Conservation (phyloP, 1,140 invertebrate species). For the Drosophila obscura region DNA sequence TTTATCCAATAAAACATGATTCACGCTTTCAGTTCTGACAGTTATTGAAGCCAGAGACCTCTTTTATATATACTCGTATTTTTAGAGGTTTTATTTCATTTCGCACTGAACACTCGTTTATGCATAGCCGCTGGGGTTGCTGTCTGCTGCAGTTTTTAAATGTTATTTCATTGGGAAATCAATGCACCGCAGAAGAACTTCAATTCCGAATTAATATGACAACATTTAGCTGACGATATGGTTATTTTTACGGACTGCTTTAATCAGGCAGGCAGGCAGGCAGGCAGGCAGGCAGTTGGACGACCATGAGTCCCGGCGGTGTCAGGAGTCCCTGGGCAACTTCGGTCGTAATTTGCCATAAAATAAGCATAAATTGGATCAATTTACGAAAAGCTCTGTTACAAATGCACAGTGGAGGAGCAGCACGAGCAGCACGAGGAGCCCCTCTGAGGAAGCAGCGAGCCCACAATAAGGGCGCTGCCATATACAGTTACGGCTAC, state of each 20-base stretch:
- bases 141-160: no score
- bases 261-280: conserved; percentile 27
- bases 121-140: no score
- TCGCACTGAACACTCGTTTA: neutral
- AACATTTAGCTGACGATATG: conserved; percentile 41
- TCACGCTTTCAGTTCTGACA: neutral
- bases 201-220: neutral
- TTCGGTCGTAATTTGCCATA: conserved; percentile 76
- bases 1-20: conserved; percentile 6
- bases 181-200: neutral
- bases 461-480: conserved; percentile 31
- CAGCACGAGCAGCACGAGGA: neutral
- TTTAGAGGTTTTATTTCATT: neutral
- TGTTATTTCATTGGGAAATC: no score
- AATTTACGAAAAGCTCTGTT: conserved; percentile 76
- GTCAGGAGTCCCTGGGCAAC: conserved; percentile 24
- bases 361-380: conserved; percentile 82
- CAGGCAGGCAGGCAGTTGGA: conserved; percentile 2
- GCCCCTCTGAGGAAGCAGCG: conserved; percentile 27
- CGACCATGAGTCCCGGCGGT: conserved; percentile 18
- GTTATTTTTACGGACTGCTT: conserved; percentile 25
- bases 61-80: neutral
- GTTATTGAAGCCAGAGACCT: conserved; percentile 1
- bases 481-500: conserved; percentile 46
- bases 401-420: conserved; percentile 60